A percentile compares a stretch with the other conserved stretches of the same genome.
Conservation (phyloP, 1,140 invertebrate genomes). For the Aphelinus atriplicis region DNA sequence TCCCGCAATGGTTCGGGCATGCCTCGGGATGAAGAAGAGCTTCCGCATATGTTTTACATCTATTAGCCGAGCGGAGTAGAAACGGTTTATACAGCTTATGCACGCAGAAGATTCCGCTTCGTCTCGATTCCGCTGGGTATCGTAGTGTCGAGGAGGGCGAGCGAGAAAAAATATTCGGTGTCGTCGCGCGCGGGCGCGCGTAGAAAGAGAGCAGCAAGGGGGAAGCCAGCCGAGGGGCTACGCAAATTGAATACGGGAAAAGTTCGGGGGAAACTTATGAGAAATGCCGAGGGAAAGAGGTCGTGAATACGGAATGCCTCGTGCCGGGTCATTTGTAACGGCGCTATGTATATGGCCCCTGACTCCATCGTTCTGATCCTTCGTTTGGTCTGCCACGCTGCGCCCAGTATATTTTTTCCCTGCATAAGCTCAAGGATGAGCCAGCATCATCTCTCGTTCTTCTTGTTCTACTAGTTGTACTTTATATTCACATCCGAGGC, state of each 20-base stretch:
- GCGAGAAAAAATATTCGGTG: constrained; percentile 19
- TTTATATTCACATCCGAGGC: no score
- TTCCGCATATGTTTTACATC: constrained; percentile 45
- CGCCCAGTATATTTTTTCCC: no score
- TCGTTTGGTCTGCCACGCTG: constrained; percentile 1
- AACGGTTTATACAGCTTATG: not conserved
- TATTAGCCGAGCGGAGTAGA: constrained; percentile 31
- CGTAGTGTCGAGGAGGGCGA: not conserved
- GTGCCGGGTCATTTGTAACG: constrained; percentile 36
- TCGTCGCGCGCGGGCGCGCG: not conserved
- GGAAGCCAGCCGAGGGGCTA: constrained; percentile 1
- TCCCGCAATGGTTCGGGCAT: not conserved
- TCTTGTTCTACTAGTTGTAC: no score
- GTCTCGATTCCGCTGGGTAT: not conserved
- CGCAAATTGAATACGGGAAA: constrained; percentile 45
- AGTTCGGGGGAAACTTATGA: constrained; percentile 41
- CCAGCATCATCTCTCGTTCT: no score
- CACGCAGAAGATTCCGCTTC: not conserved
- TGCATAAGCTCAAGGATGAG: no score
- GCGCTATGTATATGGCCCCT: not conserved
- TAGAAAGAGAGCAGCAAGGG: not conserved
- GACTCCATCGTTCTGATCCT: constrained; percentile 6
- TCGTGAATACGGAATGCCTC: constrained; percentile 40
- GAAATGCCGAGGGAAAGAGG: constrained; percentile 32
- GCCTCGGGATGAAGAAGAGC: constrained; percentile 36